A percentile compares a stretch with the other conserved stretches of the same genome.
Evolutionary conservation across 2,113 vertebrate genomes (phyloP).

Genomic region (Phalacrocorax brasilianus): DNA sequence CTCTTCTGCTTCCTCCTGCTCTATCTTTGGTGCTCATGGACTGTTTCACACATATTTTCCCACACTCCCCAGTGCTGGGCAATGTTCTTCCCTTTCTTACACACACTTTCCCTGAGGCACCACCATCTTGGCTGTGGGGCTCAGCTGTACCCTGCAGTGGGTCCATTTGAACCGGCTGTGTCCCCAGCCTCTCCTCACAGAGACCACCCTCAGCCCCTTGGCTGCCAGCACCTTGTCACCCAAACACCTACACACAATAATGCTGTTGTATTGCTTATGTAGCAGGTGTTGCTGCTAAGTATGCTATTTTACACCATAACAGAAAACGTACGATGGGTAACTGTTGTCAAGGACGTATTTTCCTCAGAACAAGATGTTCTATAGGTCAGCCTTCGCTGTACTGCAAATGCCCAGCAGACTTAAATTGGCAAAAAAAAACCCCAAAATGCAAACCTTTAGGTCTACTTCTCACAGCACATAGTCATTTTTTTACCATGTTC

Average conservation of each 20-base stretch:
- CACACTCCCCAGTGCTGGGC: neutral
- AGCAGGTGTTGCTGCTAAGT: neutral
- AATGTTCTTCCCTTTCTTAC: neutral
- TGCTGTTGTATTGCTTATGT: neutral
- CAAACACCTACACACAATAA: neutral
- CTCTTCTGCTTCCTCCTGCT: neutral
- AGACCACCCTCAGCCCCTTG: neutral
- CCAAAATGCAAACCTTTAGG: neutral
- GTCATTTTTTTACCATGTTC: neutral
- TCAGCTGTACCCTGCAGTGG: neutral
- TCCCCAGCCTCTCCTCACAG: neutral
- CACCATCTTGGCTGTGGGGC: neutral
- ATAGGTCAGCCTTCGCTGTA: neutral
- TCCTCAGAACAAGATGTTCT: neutral
- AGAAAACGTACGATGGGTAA: neutral
- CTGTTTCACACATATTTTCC: neutral
- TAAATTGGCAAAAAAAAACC: neutral
- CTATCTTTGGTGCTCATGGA: fast-evolving
- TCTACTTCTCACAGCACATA: neutral
- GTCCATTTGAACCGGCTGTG: neutral
- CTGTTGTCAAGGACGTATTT: neutral
- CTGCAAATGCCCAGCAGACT: neutral
- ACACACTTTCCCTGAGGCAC: neutral
- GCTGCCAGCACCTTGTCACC: neutral
- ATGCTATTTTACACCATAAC: neutral